Evolutionary conservation across 2,113 vertebrate species (phyloP).

Genomic region (Connochaetes taurinus): DNA sequence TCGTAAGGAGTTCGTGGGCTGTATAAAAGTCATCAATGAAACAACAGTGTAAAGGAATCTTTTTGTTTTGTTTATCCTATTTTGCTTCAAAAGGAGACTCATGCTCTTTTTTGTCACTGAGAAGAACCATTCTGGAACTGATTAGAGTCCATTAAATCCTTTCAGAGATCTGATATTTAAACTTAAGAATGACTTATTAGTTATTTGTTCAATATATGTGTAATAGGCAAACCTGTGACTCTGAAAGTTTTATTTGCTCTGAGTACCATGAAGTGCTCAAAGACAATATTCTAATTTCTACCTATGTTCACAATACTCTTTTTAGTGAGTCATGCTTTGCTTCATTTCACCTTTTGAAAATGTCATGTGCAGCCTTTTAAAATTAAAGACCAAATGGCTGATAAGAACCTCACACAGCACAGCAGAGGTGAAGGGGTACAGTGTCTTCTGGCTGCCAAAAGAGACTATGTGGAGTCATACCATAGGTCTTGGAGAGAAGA

Average conservation of each 20-base stretch:
- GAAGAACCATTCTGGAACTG: background rate
- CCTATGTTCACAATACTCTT: background rate
- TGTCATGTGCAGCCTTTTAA: background rate
- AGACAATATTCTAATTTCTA: conserved; percentile 27
- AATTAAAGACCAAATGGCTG: background rate
- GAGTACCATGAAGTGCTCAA: background rate
- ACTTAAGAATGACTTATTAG: background rate
- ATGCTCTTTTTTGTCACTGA: background rate
- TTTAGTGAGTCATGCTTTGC: background rate
- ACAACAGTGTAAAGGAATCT: background rate
- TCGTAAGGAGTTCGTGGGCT: background rate
- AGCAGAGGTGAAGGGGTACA: background rate
- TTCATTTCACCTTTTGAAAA: conserved; percentile 30
- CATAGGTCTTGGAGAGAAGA: background rate
- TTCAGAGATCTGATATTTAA: conserved; percentile 7
- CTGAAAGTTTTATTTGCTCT: conserved; percentile 28
- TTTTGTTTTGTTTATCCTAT: conserved; percentile 23
- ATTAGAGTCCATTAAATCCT: conserved; percentile 4
- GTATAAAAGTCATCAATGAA: background rate
- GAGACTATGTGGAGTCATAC: background rate
- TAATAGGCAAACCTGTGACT: background rate
- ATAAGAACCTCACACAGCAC: background rate
- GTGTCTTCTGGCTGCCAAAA: background rate
- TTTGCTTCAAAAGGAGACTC: conserved; percentile 44
- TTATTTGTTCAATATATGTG: background rate